Evolutionary conservation across 2,113 vertebrate genomes (phyloP).

Genomic region (Oryzias javanicus): DNA sequence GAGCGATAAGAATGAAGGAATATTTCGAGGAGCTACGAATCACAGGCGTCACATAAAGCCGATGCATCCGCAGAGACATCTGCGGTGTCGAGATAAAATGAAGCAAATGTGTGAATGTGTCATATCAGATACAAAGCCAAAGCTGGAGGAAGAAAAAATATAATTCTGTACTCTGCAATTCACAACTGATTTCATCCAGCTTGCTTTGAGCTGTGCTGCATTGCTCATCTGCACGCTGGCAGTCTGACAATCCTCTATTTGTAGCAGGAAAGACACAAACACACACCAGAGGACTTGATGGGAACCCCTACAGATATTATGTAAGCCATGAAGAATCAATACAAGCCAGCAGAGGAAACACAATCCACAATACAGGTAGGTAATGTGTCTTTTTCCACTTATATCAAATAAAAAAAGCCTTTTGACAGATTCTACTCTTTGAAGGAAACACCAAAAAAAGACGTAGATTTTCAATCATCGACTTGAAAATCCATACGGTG

Average conservation of each 20-base stretch:
- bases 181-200: conserved; percentile 49
- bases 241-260: conserved; percentile 54
- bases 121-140: conserved; percentile 43
- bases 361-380: conserved; percentile 12
- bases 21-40: conserved; percentile 11
- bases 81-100: conserved; percentile 38
- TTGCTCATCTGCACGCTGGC: conserved; percentile 42
- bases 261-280: conserved; percentile 41
- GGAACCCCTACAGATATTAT: conserved; percentile 52
- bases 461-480: conserved; percentile 7
- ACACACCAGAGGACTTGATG: conserved; percentile 36
- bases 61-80: conserved; percentile 24
- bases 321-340: conserved; percentile 50
- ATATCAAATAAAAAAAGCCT: not conserved
- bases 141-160: not conserved
- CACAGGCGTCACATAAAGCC: conserved; percentile 11
- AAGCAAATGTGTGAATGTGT: conserved; percentile 39
- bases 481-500: not conserved
- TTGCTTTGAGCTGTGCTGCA: conserved; percentile 43
- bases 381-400: conserved; percentile 4
- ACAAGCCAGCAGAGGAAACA: conserved; percentile 20
- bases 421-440: conserved; percentile 15
- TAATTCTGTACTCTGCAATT: conserved; percentile 29
- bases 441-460: not conserved
- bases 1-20: conserved; percentile 7